A percentile compares a stretch with the other conserved stretches of the same genome.
Conservation (phyloP, 2,797 vertebrate species). For the Distichodus sexfasciatus region DNA sequence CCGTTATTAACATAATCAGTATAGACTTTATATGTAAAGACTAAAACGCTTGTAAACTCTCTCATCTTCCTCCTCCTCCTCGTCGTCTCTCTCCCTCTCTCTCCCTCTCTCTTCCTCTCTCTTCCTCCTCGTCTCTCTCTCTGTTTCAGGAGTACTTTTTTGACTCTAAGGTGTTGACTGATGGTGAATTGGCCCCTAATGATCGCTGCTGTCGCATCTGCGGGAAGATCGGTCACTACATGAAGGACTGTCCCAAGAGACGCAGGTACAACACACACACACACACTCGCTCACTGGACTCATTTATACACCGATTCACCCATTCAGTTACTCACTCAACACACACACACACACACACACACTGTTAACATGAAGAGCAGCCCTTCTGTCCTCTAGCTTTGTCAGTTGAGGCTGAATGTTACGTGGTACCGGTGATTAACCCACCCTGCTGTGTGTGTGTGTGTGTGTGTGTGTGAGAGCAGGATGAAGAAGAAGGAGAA, state of each 20-base stretch:
- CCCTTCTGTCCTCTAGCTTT: too few relatives aligned
- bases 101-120: too few relatives aligned
- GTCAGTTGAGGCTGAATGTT: too few relatives aligned
- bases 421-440: too few relatives aligned
- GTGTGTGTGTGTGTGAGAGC: not conserved
- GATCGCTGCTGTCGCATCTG: conserved; percentile 97
- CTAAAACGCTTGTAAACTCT: too few relatives aligned
- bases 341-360: too few relatives aligned
- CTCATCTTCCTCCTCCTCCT: too few relatives aligned
- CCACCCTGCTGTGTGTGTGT: not conserved
- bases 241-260: conserved; percentile 98
- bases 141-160: conserved; percentile 91
- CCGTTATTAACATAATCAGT: not conserved
- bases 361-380: too few relatives aligned
- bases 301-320: too few relatives aligned
- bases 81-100: not conserved
- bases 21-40: too few relatives aligned
- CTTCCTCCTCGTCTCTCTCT: conserved; percentile 8
- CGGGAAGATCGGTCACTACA: conserved; percentile 98
- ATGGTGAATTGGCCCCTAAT: conserved; percentile 95
- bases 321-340: too few relatives aligned
- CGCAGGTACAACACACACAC: conserved; percentile 73
- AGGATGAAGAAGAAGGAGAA: conserved; percentile 98
- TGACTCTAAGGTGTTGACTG: conserved; percentile 94
- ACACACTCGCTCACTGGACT: too few relatives aligned